Evolutionary conservation across 2,113 vertebrate species (phyloP).

Genomic region (Peromyscus californicus): DNA sequence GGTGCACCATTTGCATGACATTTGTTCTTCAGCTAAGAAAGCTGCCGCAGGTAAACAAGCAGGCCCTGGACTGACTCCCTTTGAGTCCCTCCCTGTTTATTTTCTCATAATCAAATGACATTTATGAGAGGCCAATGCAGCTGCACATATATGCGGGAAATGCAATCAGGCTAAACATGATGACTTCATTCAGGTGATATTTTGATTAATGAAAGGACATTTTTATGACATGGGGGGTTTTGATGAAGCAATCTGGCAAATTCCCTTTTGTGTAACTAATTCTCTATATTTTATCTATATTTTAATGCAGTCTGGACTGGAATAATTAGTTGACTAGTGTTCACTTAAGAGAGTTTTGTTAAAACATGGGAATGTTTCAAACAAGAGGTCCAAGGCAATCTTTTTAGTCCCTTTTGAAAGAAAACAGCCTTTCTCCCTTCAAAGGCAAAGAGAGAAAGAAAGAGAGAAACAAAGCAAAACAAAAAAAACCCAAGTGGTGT

Average conservation of each 20-base stretch:
- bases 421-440: slow-evolving; percentile 37
- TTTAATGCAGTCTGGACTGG: slow-evolving; percentile 80
- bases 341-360: slow-evolving; percentile 69
- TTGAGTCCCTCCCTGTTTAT: slow-evolving; percentile 94
- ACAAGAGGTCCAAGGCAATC: slow-evolving; percentile 39
- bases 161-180: slow-evolving; percentile 92
- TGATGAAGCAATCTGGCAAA: slow-evolving; percentile 85
- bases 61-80: slow-evolving; percentile 93
- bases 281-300: slow-evolving; percentile 80
- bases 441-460: not conserved
- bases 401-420: slow-evolving; percentile 67
- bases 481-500: not conserved
- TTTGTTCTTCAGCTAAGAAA: slow-evolving; percentile 97
- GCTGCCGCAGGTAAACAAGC: slow-evolving; percentile 98
- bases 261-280: slow-evolving; percentile 82
- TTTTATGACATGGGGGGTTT: slow-evolving; percentile 87
- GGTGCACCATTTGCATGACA: slow-evolving; percentile 99
- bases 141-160: slow-evolving; percentile 92
- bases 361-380: slow-evolving; percentile 14
- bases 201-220: slow-evolving; percentile 91
- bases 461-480: not conserved
- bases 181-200: slow-evolving; percentile 93
- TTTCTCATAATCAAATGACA: slow-evolving; percentile 99
- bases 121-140: slow-evolving; percentile 94
- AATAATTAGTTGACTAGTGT: slow-evolving; percentile 76